phyloP scores from a whole-genome alignment of 2,888 invertebrate genomes.

The Pogonocherus hispidulus region DNA sequence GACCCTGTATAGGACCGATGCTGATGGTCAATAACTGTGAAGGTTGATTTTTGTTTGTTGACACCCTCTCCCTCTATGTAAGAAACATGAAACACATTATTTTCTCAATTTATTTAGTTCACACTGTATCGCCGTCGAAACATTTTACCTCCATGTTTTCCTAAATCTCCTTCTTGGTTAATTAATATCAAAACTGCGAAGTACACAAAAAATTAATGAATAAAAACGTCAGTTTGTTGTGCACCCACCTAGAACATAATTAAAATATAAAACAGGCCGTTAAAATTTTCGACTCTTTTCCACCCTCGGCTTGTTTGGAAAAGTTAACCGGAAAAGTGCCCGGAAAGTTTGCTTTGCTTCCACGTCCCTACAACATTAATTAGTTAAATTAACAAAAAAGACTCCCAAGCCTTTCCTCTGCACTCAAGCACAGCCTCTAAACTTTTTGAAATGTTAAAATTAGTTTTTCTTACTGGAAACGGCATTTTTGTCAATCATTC shows the following conservation, averaged over 20 bases:
- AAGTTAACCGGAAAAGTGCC: too few relatives aligned
- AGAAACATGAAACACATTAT: too few relatives aligned
- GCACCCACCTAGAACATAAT: neutral
- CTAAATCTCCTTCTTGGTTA: too few relatives aligned
- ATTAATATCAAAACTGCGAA: too few relatives aligned
- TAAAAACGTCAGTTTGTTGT: neutral
- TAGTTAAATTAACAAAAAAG: conserved; percentile 23
- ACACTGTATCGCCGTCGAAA: too few relatives aligned
- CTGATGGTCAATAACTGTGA: too few relatives aligned
- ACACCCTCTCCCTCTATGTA: too few relatives aligned
- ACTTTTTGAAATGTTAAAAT: conserved; percentile 22
- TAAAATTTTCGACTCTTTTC: neutral
- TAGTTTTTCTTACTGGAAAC: conserved; percentile 26
- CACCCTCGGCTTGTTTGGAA: neutral
- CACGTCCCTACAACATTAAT: conserved; percentile 5
- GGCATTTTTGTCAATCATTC: conserved; percentile 27
- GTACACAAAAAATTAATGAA: neutral
- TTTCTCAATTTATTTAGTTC: too few relatives aligned
- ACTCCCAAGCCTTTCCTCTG: neutral
- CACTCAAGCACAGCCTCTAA: conserved; percentile 10
- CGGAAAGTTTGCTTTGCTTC: neutral
- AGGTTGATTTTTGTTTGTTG: too few relatives aligned
- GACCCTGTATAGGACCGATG: too few relatives aligned
- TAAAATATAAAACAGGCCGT: neutral
- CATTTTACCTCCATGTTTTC: too few relatives aligned